Evolutionary conservation across 2,113 vertebrate species (phyloP), one percentile per base, ranked within the genome.

Genomic region (Micromys minutus): DNA sequence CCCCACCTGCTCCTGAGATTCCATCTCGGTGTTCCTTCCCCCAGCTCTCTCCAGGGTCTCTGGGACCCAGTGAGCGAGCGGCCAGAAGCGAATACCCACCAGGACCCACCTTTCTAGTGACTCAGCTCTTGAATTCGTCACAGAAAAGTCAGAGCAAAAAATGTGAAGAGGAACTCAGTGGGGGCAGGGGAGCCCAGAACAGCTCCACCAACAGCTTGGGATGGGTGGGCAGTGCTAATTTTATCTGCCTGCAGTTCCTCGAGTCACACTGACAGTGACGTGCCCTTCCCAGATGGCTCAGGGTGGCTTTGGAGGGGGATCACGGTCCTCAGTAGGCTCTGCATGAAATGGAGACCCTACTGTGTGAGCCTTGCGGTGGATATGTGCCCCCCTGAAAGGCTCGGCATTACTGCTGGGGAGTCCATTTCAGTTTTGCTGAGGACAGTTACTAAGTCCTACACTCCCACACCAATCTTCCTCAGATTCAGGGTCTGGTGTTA

Each of bases 191-290:
- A 22, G 63, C 91, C 93, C 57, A 59, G 55, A 97, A 95, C 88
- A 95, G 89, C 86, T 87, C 13, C 55, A 24, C 79, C 3, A 65
- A 88, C 89, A 97, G 93, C 85, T 77, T 95, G 94, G 91, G 89
- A 61, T 11, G 69, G 79, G 74, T 75, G 57, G 91, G 90, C 31
- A 42, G 89, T 15, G 2, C 88, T 95, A 2, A 90, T 93, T 92
- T 94, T 90, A 72, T 95, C 80, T 31, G 88, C 88, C 55, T 72
- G 72, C 39, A 9, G 95, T 95, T 92, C 93, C 96, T 97, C 11
- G 22, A 86, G 83, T 95, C 93, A 45, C 63, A n/a, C 22, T 8
- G 90, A 90, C 63, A 83, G 80, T 75, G n/a, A 39, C 80, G 65
- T n/a, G 22, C 81, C 63, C 95, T 90, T 94, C 85, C 65, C 85